Conservation (phyloP, 2,113 vertebrate species). For the Colinus virginianus region DNA sequence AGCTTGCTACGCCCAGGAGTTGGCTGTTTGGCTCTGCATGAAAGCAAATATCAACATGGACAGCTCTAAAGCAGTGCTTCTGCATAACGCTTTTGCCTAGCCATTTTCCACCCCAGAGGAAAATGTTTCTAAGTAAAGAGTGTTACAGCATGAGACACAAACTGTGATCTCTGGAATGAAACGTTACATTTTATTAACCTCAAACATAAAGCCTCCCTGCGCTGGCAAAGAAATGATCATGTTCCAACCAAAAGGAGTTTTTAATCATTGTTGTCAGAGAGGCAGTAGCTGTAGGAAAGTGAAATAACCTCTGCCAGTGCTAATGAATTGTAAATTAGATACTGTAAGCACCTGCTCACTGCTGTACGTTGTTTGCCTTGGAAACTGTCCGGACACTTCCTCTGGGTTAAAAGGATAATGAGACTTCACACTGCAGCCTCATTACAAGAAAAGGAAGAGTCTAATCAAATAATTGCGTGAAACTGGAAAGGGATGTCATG, state of each 20-base stretch:
- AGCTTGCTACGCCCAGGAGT: not conserved
- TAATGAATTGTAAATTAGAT: conserved; percentile 42
- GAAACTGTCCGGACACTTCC: not conserved
- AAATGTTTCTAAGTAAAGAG: conserved; percentile 39
- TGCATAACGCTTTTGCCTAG: not conserved
- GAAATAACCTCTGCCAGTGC: not conserved
- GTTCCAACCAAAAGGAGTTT: not conserved
- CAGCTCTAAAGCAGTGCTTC: not conserved
- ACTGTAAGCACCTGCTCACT: conserved; percentile 2
- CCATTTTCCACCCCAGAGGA: conserved; percentile 39
- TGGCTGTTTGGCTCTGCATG: not conserved
- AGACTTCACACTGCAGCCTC: not conserved
- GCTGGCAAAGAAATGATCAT: conserved; percentile 2
- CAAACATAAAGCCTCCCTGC: conserved; percentile 30
- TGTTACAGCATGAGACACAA: conserved; percentile 53
- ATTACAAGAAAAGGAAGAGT: not conserved
- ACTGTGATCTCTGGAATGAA: conserved; percentile 47
- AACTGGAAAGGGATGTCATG: not conserved
- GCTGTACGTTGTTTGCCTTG: not conserved
- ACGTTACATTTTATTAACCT: conserved; percentile 58
- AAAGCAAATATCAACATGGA: not conserved
- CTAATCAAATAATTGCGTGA: not conserved
- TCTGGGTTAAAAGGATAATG: not conserved
- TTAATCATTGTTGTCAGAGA: conserved; percentile 38
- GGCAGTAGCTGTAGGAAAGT: not conserved